Evolutionary conservation across 2,797 vertebrate genomes (phyloP), one percentile per base, ranked within the genome.

Genomic region (Sitta carolinensis): DNA sequence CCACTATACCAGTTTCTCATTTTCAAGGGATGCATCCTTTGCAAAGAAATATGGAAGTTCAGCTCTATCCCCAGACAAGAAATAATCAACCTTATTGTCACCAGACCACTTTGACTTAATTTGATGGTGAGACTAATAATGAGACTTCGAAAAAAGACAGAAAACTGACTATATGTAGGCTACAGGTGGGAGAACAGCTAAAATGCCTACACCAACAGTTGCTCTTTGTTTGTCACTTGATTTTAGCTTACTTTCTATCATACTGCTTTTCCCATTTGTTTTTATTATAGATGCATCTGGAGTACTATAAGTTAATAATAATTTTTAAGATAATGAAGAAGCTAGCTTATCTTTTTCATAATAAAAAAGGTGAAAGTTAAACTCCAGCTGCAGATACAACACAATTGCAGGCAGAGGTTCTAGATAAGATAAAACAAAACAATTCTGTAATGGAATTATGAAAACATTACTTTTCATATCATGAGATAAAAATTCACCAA

Each of bases 291-390:
- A 78, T 84, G 34, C 38, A 89, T 47, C 72, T 78, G 27, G 22
- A 90, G 57, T 54, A 61, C 17, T 74, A 52, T 68, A 83, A 61
- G 42, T 87, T 68, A 58, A 23, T 70, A 17, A 52, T 81, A 17
- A 59, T 84, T 95, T 94, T 83, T 84, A 75, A 87, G 79, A 68
- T 84, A 95, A 84, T 4, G 3, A 83, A 85, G 72, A 87, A 91
- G 40, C 27, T 74, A 45, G 6, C 55, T 92, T 80, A 80, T 80
- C n/a, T 78, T 68, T 82, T 68, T 47, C 58, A 21, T 84, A 90
- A 63, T 42, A 59, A 64, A 82, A 85, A 94, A 86, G 40, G 42
- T 86, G 47, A 51, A 93, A 89, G 75, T 73, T 76, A 89, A 96
- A 87, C 43, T 78, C 26, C 32, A 91, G 51, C 50, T 86, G 69